These are phyloP conservation scores for Oryctolagus cuniculus DNA, from an alignment of 2,113 vertebrate genomes.

Conservation along the genomic window mOryCun1.1 NC_091439.1:106919001-106919500, in stretches of 20 bases:
- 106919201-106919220: not conserved
- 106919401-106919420: too few relatives aligned
- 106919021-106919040: not conserved
- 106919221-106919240: not conserved
- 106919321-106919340: not conserved
- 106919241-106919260: conserved; percentile 15
- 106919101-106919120: not conserved
- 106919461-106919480: too few relatives aligned
- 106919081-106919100: not conserved
- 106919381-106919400: not conserved
- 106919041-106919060: not conserved
- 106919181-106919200: conserved; percentile 2
- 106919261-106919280: not conserved
- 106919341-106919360: not conserved
- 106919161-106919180: not conserved
- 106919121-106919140: not conserved
- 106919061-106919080: not conserved
- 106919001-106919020: not conserved
- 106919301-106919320: conserved; percentile 27
- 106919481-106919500: too few relatives aligned
- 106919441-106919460: too few relatives aligned
- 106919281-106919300: not conserved
- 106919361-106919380: not conserved
- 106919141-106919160: not conserved
- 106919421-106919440: too few relatives aligned